Evolutionary conservation across 2,888 invertebrate genomes (phyloP), one percentile per base, ranked within the genome.

Genomic region (Conistra vaccinii): DNA sequence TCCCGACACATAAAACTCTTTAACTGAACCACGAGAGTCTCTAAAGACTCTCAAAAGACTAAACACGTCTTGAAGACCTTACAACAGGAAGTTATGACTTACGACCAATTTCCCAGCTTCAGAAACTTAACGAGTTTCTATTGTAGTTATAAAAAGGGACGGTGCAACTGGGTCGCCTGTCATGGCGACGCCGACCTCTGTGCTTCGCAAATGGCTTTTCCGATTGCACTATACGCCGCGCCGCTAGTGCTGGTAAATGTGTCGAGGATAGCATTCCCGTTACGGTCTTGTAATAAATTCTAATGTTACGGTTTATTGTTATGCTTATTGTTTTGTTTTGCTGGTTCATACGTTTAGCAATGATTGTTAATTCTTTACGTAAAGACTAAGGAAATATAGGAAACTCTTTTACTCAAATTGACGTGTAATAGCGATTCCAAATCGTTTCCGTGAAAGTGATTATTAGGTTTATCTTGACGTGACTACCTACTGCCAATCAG

Each of bases 71-170:
- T 68, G 72, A 53, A 77, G 69, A 69, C 45, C 66, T 58, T 48
- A 42, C 65, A 67, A 42, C 78, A 74, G 73, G 80, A 80, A 84
- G 80, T 82, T 83, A 83, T 80, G 84, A 81, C 80, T 81, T 81
- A 81, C 75, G 78, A 83, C 80, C 84, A 80, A 83, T 85, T 82
- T 84, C 75, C 78, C 62, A 78, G 80, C 76, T 77, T 76, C 75
- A 69, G 86, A 83, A 78, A 83, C 84, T 89, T 93, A 92, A 93
- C 90, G 91, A 93, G 92, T 89, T 91, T 90, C 90, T 89, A 93
- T 91, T 92, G 92, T 90, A 88, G 89, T 87, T 88, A 85, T 89
- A 90, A 91, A 92, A 91, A 88, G 87, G 83, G 76, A 69, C 71
- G 69, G 77, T 79, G 78, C 83, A 86, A 92, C 87, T 93, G 87